These are phyloP conservation scores for Sarcophaga bullata DNA, from an alignment of 1,140 invertebrate genomes.

Conservation along the genomic window DNA sequence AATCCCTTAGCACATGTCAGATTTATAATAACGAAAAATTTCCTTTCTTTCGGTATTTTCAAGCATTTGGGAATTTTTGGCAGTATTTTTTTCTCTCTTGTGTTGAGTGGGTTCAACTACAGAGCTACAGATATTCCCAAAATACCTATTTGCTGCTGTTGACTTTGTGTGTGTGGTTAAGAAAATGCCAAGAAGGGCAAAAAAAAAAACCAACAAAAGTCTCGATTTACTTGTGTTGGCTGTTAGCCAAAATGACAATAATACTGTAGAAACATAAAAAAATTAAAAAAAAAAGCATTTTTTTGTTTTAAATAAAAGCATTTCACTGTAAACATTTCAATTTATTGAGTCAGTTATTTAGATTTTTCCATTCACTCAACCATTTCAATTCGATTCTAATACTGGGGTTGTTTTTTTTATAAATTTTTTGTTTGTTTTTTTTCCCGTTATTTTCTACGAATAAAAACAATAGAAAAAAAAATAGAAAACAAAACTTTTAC, in stretches of 20 bases:
- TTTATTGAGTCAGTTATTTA: conserved; percentile 4
- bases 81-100: too few relatives aligned
- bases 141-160: too few relatives aligned
- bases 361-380: not conserved
- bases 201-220: conserved; percentile 38
- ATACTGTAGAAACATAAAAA: not conserved
- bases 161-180: too few relatives aligned
- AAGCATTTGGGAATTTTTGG: too few relatives aligned
- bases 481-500: not conserved
- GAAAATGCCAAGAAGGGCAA: too few relatives aligned
- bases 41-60: too few relatives aligned
- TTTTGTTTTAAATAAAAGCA: not conserved
- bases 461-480: not conserved
- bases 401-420: not conserved
- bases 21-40: too few relatives aligned
- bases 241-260: not conserved
- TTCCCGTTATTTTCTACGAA: too few relatives aligned
- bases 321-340: conserved; percentile 9
- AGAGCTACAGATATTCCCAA: too few relatives aligned
- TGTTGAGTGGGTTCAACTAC: too few relatives aligned
- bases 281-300: not conserved
- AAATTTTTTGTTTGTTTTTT: not conserved
- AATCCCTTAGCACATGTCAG: too few relatives aligned
- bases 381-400: not conserved
- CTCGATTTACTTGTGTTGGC: conserved; percentile 22